Conservation (phyloP, 2,888 invertebrate genomes). For the Tipula unca region DNA sequence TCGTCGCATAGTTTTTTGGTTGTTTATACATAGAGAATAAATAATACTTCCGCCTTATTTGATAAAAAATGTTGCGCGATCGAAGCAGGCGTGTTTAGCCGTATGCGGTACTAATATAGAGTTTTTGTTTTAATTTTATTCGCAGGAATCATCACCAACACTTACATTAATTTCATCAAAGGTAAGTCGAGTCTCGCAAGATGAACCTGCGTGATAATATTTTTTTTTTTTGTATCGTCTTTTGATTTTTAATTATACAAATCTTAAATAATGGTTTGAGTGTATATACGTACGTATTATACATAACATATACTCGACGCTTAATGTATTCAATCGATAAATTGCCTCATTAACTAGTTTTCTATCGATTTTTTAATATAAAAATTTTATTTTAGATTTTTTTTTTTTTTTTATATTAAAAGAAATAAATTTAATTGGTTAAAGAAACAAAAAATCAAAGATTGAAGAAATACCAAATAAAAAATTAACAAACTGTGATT, state of each 20-base stretch:
- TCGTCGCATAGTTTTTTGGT: neutral
- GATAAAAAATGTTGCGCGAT: neutral
- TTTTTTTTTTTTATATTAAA: neutral
- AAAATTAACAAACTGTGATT: neutral
- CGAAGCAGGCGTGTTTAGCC: neutral
- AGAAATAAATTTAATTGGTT: constrained; percentile 14
- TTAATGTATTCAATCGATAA: constrained; percentile 14
- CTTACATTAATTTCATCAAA: constrained; percentile 70
- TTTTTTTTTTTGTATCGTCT: neutral
- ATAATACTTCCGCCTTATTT: neutral
- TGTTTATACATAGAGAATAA: neutral
- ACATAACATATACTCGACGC: neutral
- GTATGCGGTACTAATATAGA: neutral
- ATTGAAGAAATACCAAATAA: neutral
- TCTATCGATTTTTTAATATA: neutral
- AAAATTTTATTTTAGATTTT: neutral
- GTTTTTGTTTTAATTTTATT: constrained; percentile 37
- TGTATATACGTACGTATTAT: neutral
- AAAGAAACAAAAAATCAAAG: neutral
- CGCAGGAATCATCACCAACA: constrained; percentile 69
- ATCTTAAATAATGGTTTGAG: neutral
- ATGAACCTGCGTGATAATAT: neutral
- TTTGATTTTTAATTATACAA: neutral
- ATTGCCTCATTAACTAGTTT: constrained; percentile 3
- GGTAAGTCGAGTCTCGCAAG: constrained; percentile 47